Evolutionary conservation across 1,140 invertebrate species (phyloP), one percentile per base, ranked within the genome.

Genomic region (Neodiprion lecontei): DNA sequence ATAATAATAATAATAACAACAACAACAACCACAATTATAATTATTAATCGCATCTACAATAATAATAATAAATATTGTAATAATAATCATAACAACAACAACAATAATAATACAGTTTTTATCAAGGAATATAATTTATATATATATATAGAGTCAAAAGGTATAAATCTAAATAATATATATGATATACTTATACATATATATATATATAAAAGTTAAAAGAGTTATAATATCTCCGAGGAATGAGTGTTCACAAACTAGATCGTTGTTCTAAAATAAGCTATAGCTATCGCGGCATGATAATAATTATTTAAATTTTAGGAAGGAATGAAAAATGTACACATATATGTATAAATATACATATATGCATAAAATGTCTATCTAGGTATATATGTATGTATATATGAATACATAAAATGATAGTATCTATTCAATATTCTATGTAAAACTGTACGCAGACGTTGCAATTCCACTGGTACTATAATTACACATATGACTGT

Each of bases 381-480:
- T 1, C 53, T 61, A 61, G 11, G 53, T 61, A 61, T 61, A 61
- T 61, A 40, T 40, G 28, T 40, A 40, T 40, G 28, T 40, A 40
- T 40, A 40, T 40, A 40, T 40, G 28, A 40, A 40, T 40, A 40
- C 28, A 40, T 40, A 2, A 40, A 40, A 40, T 40, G 11, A 61
- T 61, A 61, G 53, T 17, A 61, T 61, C 53, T 61, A 14, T 61
- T 17, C n/a, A 14, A 61, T 61, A 40, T 40, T 61, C 53, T 61
- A 61, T 61, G 53, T 61, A 61, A 61, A 14, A 61, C 53, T 61
- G 53, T 61, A 61, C 53, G 53, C 53, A 61, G 53, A 61, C 53
- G 8, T 61, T 17, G 8, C 53, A 61, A 61, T 61, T 61, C 53
- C 53, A 61, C 53, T 61, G 53, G n/a, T 4, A 61, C n/a, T 61